Conservation (phyloP, 1,140 invertebrate species). For the Drosophila lacteicornis region DNA sequence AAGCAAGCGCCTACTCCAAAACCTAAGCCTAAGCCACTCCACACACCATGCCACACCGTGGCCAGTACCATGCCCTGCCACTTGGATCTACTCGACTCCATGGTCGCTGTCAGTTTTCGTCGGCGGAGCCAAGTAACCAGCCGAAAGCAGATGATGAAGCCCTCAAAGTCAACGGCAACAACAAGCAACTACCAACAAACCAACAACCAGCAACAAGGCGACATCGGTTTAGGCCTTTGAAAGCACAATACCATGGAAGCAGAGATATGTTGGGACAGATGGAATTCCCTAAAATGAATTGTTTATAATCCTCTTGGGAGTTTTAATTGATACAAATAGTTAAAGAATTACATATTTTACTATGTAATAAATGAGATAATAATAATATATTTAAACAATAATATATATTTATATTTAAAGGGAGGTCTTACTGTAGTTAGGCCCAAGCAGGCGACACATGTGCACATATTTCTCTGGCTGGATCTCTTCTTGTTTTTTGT, state of each 20-base stretch:
- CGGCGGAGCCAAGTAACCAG: conserved; percentile 66
- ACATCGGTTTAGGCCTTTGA: conserved; percentile 83
- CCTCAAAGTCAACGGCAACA: conserved; percentile 74
- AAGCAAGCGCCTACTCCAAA: conserved; percentile 71
- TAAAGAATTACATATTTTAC: no score
- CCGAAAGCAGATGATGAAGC: conserved; percentile 83
- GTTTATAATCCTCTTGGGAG: no score
- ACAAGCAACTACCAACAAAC: conserved; percentile 31
- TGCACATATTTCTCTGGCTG: conserved; percentile 58
- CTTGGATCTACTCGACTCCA: conserved; percentile 38
- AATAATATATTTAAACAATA: no score
- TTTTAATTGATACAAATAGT: no score
- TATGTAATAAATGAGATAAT: neutral
- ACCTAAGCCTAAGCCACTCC: conserved; percentile 79
- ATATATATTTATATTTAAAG: neutral
- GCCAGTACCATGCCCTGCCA: conserved; percentile 8
- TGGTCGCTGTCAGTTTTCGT: conserved; percentile 79
- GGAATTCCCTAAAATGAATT: neutral
- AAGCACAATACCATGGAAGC: conserved; percentile 61
- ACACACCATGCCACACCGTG: conserved; percentile 17
- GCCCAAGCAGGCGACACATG: conserved; percentile 64
- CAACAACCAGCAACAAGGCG: conserved; percentile 55
- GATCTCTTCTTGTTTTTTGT: conserved; percentile 42
- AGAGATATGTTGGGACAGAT: conserved; percentile 34
- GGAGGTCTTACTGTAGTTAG: conserved; percentile 11